phyloP scores from a whole-genome alignment of 2,797 vertebrate species.

The Alectoris magna region DNA sequence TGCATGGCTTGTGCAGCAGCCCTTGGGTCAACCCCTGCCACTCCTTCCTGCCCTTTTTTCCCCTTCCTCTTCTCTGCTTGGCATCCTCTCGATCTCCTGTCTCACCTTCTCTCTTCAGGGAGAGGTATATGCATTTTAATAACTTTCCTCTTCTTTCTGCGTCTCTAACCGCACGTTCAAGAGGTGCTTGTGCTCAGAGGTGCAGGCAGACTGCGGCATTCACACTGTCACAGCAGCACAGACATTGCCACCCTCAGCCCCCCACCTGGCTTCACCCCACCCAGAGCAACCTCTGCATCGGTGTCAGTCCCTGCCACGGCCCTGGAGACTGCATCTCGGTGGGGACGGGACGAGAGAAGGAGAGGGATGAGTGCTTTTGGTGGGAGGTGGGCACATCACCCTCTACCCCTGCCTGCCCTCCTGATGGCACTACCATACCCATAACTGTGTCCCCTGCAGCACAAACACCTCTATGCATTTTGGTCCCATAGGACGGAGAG shows the following conservation, averaged over 20 bases:
- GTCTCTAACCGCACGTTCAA: neutral
- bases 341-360: neutral
- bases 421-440: rapidly evolving
- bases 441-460: rapidly evolving
- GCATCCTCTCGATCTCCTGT: neutral
- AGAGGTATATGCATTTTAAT: neutral
- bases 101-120: neutral
- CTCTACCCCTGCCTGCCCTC: neutral
- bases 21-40: neutral
- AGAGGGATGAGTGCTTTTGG: neutral
- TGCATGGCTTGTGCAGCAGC: neutral
- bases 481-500: neutral
- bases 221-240: rapidly evolving
- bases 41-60: neutral
- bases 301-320: neutral
- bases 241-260: neutral
- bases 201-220: neutral
- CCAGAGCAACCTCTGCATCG: neutral
- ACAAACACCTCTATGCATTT: rapidly evolving
- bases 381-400: neutral
- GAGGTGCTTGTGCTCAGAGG: neutral
- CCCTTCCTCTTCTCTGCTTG: neutral
- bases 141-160: neutral
- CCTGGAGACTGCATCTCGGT: rapidly evolving
- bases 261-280: neutral